Base-by-base conservation (phyloP, 2,113 vertebrate species). In the Mungos mungo region DNA sequence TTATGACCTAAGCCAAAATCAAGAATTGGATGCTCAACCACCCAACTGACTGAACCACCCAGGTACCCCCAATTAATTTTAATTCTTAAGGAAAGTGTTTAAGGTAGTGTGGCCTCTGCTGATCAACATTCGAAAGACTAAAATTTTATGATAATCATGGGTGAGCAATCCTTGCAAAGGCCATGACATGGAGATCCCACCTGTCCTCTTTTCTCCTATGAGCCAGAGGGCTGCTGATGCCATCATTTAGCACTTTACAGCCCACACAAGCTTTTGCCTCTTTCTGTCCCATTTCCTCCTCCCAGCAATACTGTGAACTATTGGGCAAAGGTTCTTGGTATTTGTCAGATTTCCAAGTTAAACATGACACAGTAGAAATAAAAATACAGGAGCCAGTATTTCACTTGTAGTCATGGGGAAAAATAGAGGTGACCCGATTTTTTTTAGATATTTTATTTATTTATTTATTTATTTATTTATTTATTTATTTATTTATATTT, bases 341-440 rank as follows among this genome's bases (percentile, higher is more conserved):
- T 63, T 72, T 94, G 83, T 79, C 83, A 84, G 19, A 74, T 74
- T 98, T 98, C 97, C 85, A 57, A 95, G 96, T 98, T 98, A 98
- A 98, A 98, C 88, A 97, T 97, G 97, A 98, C 98, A 52, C 91
- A 97, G 95, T 92, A 97, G 97, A 97, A 97, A 77, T 80, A 83
- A 83, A 15, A 72, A 60, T 33, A 25, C 35, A 92, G 83, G 47
- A 86, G 41, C 72, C 98, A 97, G 82, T 95, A 85, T 98, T 98
- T 98, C 97, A 97, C 95, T 97, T 92, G 2, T 23, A 92, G 88
- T 41, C n/a, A 35, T 74, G 63, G 16, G 94, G 57, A 91, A 92
- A 65, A 50, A 57, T 65, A 38, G 71, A 27, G 35, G 7, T 94
- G 86, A 87, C 83, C 45, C 47, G 27, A 29, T 91, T 97, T 95